Evolutionary conservation across 2,113 vertebrate species (phyloP).

Genomic region (Stictonetta naevosa): DNA sequence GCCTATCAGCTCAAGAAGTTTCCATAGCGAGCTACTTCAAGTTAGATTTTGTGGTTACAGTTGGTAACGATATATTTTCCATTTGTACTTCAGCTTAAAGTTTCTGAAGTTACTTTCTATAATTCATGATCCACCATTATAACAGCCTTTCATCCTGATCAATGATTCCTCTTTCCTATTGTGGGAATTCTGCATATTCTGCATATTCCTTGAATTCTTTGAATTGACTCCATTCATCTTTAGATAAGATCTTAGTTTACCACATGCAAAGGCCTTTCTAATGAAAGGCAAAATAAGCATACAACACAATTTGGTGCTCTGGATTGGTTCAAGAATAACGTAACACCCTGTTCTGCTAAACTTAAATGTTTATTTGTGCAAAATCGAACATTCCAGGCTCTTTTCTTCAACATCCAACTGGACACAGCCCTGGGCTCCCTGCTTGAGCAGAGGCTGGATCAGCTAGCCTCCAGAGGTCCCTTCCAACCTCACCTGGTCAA

Average conservation of each 20-base stretch:
- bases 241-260: background rate
- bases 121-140: background rate
- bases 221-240: background rate
- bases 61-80: background rate
- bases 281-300: background rate
- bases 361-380: background rate
- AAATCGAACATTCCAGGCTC: background rate
- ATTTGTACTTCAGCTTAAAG: background rate
- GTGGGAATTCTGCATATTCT: background rate
- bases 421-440: background rate
- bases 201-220: background rate
- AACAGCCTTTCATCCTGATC: background rate
- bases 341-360: background rate
- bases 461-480: background rate
- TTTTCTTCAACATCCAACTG: background rate
- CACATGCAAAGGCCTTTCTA: background rate
- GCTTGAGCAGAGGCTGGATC: background rate
- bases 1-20: background rate
- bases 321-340: background rate
- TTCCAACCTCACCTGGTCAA: background rate
- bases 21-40: background rate
- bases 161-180: background rate
- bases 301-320: background rate
- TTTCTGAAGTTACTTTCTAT: background rate
- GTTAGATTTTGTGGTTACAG: background rate